Conservation (phyloP, 2,888 invertebrate species). For the Psylliodes chrysocephalus region DNA sequence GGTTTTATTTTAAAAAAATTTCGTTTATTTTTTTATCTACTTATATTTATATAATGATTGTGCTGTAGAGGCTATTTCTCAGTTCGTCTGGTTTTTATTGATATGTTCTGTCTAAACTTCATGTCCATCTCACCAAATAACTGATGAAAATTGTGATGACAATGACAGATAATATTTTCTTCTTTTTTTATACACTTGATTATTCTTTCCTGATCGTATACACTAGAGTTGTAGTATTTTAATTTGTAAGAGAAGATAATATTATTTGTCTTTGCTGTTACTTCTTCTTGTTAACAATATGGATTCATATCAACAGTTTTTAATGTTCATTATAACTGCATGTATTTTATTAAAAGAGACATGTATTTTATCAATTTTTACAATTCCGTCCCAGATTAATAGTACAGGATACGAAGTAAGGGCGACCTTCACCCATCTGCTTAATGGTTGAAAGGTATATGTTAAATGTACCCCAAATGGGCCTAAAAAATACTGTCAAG, state of each 20-base stretch:
- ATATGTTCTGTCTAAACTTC: slow-evolving; percentile 59
- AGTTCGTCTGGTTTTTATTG: slow-evolving; percentile 58
- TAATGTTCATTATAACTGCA: not conserved
- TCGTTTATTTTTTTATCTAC: slow-evolving; percentile 31
- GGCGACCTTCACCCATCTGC: no score
- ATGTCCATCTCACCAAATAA: slow-evolving; percentile 55
- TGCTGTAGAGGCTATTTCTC: slow-evolving; percentile 59
- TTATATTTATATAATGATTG: slow-evolving; percentile 59
- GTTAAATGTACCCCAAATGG: no score
- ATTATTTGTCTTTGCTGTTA: slow-evolving; percentile 23
- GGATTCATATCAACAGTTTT: slow-evolving; percentile 12
- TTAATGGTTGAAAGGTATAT: no score
- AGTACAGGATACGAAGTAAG: no score
- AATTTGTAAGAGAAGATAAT: not conserved
- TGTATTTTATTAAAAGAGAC: not conserved
- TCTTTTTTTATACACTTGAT: slow-evolving; percentile 6
- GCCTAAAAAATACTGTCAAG: no score
- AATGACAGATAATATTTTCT: slow-evolving; percentile 18
- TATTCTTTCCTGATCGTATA: not conserved
- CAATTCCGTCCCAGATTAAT: no score
- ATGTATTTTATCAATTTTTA: not conserved
- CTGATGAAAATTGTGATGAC: slow-evolving; percentile 28
- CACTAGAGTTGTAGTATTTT: not conserved
- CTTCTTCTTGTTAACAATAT: slow-evolving; percentile 10
- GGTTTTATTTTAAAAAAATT: slow-evolving; percentile 44